Conservation (phyloP, 2,113 vertebrate genomes). For the Etheostoma cragini region DNA sequence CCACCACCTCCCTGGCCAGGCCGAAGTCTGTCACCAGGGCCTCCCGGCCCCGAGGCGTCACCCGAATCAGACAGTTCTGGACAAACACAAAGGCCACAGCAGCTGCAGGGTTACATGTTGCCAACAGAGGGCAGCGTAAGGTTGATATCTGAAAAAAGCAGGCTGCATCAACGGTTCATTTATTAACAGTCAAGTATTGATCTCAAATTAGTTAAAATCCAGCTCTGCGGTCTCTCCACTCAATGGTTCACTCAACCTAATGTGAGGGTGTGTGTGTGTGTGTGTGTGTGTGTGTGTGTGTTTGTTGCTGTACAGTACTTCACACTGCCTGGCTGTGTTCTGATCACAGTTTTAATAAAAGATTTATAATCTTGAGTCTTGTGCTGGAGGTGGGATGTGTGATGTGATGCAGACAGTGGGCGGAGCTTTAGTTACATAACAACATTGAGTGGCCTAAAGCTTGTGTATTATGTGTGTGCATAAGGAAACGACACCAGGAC, state of each 20-base stretch:
- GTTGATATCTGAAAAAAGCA: background rate
- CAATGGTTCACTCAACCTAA: no score
- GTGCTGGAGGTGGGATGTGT: conserved; percentile 55
- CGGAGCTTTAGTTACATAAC: conserved; percentile 34
- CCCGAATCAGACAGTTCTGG: conserved; percentile 90
- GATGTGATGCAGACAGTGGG: conserved; percentile 43
- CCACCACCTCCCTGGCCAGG: conserved; percentile 89
- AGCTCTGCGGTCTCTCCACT: no score
- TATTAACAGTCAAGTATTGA: background rate
- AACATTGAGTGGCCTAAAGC: conserved; percentile 4
- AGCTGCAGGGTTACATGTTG: background rate
- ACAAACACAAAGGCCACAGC: background rate
- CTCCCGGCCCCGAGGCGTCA: conserved; percentile 83
- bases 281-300: no score
- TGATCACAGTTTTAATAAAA: background rate
- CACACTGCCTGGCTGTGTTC: no score
- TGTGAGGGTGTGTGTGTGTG: no score
- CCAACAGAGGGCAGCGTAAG: conserved; percentile 66
- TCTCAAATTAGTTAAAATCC: background rate
- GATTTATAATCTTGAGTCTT: background rate
- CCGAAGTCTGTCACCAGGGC: conserved; percentile 90
- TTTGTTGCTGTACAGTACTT: no score
- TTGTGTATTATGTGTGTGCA: background rate
- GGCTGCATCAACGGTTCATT: background rate
- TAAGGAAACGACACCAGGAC: no score